Conservation (phyloP, 2,888 invertebrate genomes). For the Volucella inflata region DNA sequence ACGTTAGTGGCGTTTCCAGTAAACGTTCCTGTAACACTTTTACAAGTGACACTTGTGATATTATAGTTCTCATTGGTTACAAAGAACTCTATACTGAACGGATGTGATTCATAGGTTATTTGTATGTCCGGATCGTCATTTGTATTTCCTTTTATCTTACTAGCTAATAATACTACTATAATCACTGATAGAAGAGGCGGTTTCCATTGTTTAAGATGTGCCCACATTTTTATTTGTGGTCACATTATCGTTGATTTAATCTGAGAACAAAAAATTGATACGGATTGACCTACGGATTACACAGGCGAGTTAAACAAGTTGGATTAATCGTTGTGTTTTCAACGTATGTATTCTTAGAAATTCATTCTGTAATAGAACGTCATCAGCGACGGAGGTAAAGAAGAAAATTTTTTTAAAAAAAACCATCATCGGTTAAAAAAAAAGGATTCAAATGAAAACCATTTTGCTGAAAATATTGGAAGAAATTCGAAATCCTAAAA, state of each 20-base stretch:
- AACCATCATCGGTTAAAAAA: no score
- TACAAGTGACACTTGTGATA: slow-evolving; percentile 76
- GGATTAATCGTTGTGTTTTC: no score
- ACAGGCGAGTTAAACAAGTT: neutral
- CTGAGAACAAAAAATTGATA: slow-evolving; percentile 8
- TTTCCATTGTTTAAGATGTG: slow-evolving; percentile 73
- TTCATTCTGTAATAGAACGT: no score
- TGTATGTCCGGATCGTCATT: slow-evolving; percentile 25
- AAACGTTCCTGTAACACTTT: slow-evolving; percentile 64
- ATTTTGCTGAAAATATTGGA: no score
- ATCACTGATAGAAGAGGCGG: slow-evolving; percentile 64
- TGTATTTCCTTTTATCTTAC: slow-evolving; percentile 32
- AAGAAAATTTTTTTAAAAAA: no score
- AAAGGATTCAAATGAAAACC: no score
- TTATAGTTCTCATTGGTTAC: slow-evolving; percentile 76
- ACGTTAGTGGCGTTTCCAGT: slow-evolving; percentile 75
- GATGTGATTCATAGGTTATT: slow-evolving; percentile 19
- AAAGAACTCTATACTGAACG: slow-evolving; percentile 48
- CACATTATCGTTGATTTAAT: slow-evolving; percentile 54
- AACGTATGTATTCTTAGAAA: no score
- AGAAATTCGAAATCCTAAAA: no score
- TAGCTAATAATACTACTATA: slow-evolving; percentile 69
- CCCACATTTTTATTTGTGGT: slow-evolving; percentile 55
- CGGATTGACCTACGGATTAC: no score
- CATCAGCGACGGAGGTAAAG: no score